Percentiles rank a stretch among this genome's conserved stretches.
Evolutionary conservation across 2,888 invertebrate species (phyloP).

Genomic region (Drosophila suboccidentalis): DNA sequence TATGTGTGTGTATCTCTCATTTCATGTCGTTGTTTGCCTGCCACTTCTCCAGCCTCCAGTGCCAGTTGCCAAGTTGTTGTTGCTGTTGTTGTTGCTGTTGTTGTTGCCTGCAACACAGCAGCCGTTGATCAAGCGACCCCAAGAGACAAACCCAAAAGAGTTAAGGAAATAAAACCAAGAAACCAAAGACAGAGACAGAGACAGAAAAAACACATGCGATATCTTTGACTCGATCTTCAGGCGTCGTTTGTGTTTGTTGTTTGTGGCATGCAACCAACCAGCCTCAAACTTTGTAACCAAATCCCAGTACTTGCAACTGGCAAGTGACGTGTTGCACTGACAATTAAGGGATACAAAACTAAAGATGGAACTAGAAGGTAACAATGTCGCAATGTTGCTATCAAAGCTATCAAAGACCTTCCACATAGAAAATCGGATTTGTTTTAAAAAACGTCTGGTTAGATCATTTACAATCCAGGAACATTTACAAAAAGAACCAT

Average conservation of each 20-base stretch:
- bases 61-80: slow-evolving; percentile 17
- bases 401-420: no score
- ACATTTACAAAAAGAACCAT: no score
- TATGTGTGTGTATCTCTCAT: slow-evolving; percentile 42
- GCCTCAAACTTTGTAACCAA: slow-evolving; percentile 7
- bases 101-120: slow-evolving; percentile 44
- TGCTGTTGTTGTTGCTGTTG: no score
- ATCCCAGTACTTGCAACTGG: slow-evolving; percentile 2
- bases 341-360: slow-evolving; percentile 41
- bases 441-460: no score
- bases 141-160: slow-evolving; percentile 34
- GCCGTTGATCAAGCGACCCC: slow-evolving; percentile 50
- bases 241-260: slow-evolving; percentile 11
- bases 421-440: no score
- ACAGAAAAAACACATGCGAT: slow-evolving; percentile 46
- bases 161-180: slow-evolving; percentile 26
- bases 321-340: neutral
- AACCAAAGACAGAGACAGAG: neutral
- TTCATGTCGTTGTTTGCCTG: slow-evolving; percentile 35
- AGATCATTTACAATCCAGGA: no score
- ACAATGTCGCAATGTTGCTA: no score
- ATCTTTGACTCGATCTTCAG: slow-evolving; percentile 74
- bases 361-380: neutral
- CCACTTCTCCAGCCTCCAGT: slow-evolving; percentile 15
- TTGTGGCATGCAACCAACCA: slow-evolving; percentile 33